Conservation (phyloP, 2,113 vertebrate genomes). For the Hydrochoerus hydrochaeris region DNA sequence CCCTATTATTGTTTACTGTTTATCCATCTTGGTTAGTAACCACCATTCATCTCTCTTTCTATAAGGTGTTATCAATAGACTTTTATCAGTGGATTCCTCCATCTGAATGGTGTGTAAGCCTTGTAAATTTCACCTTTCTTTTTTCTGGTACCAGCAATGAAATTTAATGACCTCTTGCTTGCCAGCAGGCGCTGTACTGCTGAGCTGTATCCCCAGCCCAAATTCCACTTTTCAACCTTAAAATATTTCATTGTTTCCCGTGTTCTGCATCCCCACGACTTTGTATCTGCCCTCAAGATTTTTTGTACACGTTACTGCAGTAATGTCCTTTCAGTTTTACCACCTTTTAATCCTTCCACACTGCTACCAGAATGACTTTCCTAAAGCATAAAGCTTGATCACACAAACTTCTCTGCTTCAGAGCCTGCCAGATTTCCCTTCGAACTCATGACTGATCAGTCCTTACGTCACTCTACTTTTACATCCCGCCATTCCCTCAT, state of each 20-base stretch:
- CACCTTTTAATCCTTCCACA: not conserved
- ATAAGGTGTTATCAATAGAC: not conserved
- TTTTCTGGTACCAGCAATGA: no score
- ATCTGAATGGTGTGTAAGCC: not conserved
- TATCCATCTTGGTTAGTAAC: not conserved
- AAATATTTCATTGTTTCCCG: not conserved
- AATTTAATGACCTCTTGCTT: no score
- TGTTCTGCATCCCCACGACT: not conserved
- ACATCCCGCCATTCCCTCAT: not conserved
- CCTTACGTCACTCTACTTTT: not conserved
- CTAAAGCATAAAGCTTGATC: not conserved
- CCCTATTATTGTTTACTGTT: not conserved
- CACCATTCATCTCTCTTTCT: not conserved
- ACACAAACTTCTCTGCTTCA: not conserved
- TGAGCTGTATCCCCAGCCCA: no score
- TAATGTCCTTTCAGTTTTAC: constrained; percentile 8
- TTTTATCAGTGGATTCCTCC: not conserved
- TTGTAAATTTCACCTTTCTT: not conserved
- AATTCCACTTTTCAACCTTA: not conserved
- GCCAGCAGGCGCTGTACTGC: no score
- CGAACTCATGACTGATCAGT: not conserved
- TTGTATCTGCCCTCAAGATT: not conserved
- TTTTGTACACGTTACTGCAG: not conserved
- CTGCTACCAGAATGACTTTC: constrained; percentile 5
- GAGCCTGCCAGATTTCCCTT: not conserved